phyloP scores from a whole-genome alignment of 2,888 invertebrate species.

The Portevinia maculata region DNA sequence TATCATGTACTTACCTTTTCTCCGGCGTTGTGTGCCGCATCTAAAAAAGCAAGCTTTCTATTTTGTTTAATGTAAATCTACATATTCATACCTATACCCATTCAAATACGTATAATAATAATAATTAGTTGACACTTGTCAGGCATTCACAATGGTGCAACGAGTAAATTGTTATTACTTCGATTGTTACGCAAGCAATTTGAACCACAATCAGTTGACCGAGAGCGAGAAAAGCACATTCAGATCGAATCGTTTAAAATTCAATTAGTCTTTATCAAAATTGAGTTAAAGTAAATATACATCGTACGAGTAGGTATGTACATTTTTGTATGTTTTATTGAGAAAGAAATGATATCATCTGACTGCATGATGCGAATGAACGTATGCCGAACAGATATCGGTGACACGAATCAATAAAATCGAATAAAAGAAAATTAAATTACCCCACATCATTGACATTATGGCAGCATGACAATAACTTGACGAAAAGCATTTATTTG shows the following conservation, averaged over 20 bases:
- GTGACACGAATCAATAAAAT: constrained; percentile 53
- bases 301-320: too few relatives aligned
- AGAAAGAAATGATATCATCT: constrained; percentile 57
- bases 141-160: not conserved
- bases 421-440: constrained; percentile 64
- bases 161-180: not conserved
- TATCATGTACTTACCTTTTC: not conserved
- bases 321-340: not conserved
- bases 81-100: too few relatives aligned
- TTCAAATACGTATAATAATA: not conserved
- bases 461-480: constrained; percentile 9
- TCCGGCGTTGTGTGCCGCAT: not conserved
- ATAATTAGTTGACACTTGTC: constrained; percentile 1
- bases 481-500: not conserved
- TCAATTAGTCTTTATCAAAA: constrained; percentile 68
- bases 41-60: not conserved
- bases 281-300: constrained; percentile 45
- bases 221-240: constrained; percentile 54
- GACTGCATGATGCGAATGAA: constrained; percentile 23
- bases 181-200: constrained; percentile 53
- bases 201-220: constrained; percentile 66
- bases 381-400: constrained; percentile 28
- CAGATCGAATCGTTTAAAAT: constrained; percentile 65
- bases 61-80: not conserved
- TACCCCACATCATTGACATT: constrained; percentile 60